A percentile compares a stretch with the other conserved stretches of the same genome.
Conservation (phyloP, 2,797 vertebrate species). For the Lutjanus argentimaculatus region DNA sequence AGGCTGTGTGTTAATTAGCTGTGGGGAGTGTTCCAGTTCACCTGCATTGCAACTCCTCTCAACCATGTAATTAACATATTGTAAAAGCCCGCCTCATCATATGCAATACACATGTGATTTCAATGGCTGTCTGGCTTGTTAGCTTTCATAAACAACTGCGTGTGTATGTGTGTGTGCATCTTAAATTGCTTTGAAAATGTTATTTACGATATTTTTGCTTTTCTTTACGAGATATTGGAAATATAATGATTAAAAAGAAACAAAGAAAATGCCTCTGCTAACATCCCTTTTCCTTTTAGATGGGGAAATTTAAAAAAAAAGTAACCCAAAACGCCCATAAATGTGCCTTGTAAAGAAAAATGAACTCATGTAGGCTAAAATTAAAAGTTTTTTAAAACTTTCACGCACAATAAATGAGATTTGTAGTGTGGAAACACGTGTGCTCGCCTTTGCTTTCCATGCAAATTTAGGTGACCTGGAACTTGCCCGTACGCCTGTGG, state of each 20-base stretch:
- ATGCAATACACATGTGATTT: conserved; percentile 19
- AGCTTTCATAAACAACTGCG: conserved; percentile 2
- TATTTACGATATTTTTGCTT: background rate
- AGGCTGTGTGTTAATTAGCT: conserved; percentile 16
- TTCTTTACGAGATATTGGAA: conserved; percentile 1
- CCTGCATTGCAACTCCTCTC: conserved; percentile 28
- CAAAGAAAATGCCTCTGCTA: background rate
- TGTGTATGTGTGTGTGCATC: conserved; percentile 13
- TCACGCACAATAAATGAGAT: background rate
- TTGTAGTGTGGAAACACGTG: background rate
- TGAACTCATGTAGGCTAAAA: conserved; percentile 17
- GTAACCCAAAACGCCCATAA: background rate
- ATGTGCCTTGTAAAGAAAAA: conserved; percentile 19
- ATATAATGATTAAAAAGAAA: conserved; percentile 5
- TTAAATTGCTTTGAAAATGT: background rate
- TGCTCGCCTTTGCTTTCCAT: conserved; percentile 53
- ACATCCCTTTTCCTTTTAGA: background rate
- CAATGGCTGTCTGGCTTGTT: conserved; percentile 26
- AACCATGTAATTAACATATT: conserved; percentile 25
- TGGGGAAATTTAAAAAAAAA: background rate
- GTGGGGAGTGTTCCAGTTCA: conserved; percentile 40
- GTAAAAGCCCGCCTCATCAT: conserved; percentile 44
- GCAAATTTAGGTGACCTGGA: conserved; percentile 65
- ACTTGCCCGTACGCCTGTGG: conserved; percentile 3
- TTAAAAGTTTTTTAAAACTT: background rate